Conservation (phyloP, 2,888 invertebrate species). For the Drosophila merina region DNA sequence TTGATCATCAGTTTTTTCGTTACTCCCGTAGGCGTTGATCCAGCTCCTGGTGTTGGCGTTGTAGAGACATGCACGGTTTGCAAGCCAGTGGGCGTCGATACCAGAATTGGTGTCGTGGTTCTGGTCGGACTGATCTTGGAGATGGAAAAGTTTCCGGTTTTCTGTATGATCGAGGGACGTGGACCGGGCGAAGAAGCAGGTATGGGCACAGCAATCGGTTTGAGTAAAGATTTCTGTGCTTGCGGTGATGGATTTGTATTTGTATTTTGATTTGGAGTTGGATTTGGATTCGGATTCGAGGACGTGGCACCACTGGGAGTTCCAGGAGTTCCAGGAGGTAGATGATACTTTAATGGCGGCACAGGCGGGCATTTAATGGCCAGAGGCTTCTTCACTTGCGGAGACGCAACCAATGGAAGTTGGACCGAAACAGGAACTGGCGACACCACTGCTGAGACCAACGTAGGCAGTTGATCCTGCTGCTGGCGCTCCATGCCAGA, state of each 20-base stretch:
- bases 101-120: constrained; percentile 80
- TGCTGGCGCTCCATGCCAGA: constrained; percentile 6
- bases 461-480: constrained; percentile 63
- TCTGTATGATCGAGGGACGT: constrained; percentile 6
- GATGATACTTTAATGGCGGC: constrained; percentile 80
- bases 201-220: constrained; percentile 47
- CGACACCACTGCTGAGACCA: constrained; percentile 73
- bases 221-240: constrained; percentile 74
- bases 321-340: constrained; percentile 55
- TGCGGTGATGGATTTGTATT: constrained; percentile 22
- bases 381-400: constrained; percentile 54
- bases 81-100: constrained; percentile 81
- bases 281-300: constrained; percentile 22
- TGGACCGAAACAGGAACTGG: constrained; percentile 17
- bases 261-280: constrained; percentile 1
- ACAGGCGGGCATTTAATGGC: constrained; percentile 75
- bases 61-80: constrained; percentile 83
- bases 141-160: constrained; percentile 29
- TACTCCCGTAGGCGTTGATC: constrained; percentile 36
- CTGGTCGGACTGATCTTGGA: constrained; percentile 49
- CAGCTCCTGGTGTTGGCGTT: constrained; percentile 39
- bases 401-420: constrained; percentile 9
- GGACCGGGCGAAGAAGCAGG: constrained; percentile 21
- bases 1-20: constrained; percentile 77
- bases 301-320: constrained; percentile 10